Conservation (phyloP, 2,888 invertebrate species). For the Drosophila melanosoma region DNA sequence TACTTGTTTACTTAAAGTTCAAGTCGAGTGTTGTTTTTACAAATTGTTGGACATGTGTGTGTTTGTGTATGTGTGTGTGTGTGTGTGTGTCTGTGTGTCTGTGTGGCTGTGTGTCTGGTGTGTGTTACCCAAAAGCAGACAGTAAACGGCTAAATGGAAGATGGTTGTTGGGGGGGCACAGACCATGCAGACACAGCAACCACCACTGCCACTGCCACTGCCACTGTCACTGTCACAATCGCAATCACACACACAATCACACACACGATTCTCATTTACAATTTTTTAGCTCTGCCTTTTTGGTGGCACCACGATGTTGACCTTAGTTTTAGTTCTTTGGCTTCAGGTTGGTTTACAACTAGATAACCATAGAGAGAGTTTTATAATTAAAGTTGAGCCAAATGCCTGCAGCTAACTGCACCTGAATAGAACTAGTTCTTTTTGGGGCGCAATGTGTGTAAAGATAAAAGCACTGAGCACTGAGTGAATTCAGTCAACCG, state of each 20-base stretch:
- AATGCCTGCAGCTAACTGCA: neutral
- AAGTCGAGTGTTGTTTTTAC: constrained; percentile 80
- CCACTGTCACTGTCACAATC: constrained; percentile 11
- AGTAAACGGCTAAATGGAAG: neutral
- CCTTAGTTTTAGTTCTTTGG: constrained; percentile 30
- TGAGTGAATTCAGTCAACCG: constrained; percentile 6
- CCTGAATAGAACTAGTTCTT: constrained; percentile 14
- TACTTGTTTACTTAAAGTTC: constrained; percentile 80
- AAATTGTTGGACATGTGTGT: constrained; percentile 69
- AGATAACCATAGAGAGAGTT: constrained; percentile 29
- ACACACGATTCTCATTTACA: constrained; percentile 1
- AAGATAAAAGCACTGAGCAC: neutral
- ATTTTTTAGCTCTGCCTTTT: constrained; percentile 10
- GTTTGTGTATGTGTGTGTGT: constrained; percentile 6
- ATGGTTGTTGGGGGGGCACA: neutral
- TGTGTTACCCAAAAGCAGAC: constrained; percentile 34
- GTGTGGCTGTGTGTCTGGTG: constrained; percentile 15
- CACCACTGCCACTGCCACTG: constrained; percentile 4
- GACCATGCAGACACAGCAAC: neutral
- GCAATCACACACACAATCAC: constrained; percentile 2
- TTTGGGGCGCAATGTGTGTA: neutral
- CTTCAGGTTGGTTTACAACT: constrained; percentile 23
- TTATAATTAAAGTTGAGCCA: constrained; percentile 45
- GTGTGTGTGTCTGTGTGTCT: constrained; percentile 7
- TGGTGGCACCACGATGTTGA: constrained; percentile 30